These are phyloP conservation scores for Diadumene lineata DNA, from an alignment of 92 coral and sea anemone species.

Conservation along the genomic window DNA sequence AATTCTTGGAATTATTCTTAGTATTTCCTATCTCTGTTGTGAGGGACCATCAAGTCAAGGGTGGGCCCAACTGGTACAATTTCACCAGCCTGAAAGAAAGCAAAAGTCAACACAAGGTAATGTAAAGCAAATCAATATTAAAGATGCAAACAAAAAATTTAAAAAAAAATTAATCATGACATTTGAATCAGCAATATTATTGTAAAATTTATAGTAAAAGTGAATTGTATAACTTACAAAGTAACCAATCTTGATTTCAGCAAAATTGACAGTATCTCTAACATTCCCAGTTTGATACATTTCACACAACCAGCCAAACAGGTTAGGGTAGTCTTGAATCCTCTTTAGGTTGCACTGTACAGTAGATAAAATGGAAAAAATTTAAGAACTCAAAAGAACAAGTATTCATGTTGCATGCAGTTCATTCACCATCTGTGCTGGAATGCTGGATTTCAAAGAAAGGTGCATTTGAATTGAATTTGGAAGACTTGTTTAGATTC, in stretches of 20 bases:
- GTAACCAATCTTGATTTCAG: slow-evolving; percentile 78
- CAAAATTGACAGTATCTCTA: slow-evolving; percentile 79
- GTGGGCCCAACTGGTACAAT: slow-evolving; percentile 73
- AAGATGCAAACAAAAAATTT: too few relatives aligned
- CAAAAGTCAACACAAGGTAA: not conserved
- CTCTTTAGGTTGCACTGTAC: slow-evolving; percentile 89
- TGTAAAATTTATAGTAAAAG: too few relatives aligned
- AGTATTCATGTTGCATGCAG: too few relatives aligned
- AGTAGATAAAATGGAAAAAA: not conserved
- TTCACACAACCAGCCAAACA: slow-evolving; percentile 85
- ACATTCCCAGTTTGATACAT: slow-evolving; percentile 80
- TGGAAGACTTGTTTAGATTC: too few relatives aligned
- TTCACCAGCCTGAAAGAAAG: slow-evolving; percentile 54
- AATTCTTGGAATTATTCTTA: not conserved
- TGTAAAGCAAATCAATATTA: too few relatives aligned
- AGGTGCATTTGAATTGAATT: too few relatives aligned
- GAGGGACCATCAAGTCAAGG: slow-evolving; percentile 70
- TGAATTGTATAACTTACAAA: slow-evolving; percentile 48
- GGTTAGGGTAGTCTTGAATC: slow-evolving; percentile 80
- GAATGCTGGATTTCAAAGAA: too few relatives aligned
- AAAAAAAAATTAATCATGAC: not conserved
- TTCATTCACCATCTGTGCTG: too few relatives aligned
- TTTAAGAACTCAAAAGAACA: too few relatives aligned
- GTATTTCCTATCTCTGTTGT: slow-evolving; percentile 37
- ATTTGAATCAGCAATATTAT: too few relatives aligned